Percentiles rank a stretch among this genome's conserved stretches.
Evolutionary conservation across 2,797 vertebrate species (phyloP).

Genomic region (Oreortyx pictus): DNA sequence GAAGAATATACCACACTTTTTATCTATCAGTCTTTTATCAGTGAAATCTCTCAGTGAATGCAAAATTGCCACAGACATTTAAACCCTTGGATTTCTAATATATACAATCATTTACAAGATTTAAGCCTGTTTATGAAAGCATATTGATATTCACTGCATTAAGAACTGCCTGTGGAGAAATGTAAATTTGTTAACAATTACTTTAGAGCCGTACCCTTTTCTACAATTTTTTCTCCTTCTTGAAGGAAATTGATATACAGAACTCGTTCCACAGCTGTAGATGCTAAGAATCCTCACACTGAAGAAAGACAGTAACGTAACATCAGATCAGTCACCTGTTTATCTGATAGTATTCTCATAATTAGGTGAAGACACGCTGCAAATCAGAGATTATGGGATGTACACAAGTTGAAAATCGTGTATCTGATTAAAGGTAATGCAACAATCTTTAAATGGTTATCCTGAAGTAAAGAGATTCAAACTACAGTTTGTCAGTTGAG

Average conservation of each 20-base stretch:
- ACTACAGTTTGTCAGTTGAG: neutral
- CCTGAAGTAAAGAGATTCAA: neutral
- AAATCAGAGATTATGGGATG: neutral
- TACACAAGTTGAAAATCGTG: neutral
- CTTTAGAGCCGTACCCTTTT: neutral
- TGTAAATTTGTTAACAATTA: neutral
- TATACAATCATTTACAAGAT: neutral
- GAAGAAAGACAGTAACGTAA: neutral
- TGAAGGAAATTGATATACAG: neutral
- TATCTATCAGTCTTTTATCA: neutral
- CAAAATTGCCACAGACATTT: neutral
- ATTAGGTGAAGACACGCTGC: neutral
- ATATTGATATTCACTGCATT: neutral
- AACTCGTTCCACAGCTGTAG: neutral
- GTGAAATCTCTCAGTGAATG: neutral
- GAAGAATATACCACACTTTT: too few species aligned
- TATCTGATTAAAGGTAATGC: neutral
- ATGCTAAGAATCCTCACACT: neutral
- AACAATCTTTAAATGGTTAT: neutral
- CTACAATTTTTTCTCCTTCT: neutral
- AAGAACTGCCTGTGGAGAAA: neutral
- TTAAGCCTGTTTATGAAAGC: neutral
- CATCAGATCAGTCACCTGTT: neutral
- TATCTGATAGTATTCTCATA: neutral
- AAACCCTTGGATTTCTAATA: neutral